Evolutionary conservation across 2,888 invertebrate species (phyloP).

Genomic region (Furcula furcula): DNA sequence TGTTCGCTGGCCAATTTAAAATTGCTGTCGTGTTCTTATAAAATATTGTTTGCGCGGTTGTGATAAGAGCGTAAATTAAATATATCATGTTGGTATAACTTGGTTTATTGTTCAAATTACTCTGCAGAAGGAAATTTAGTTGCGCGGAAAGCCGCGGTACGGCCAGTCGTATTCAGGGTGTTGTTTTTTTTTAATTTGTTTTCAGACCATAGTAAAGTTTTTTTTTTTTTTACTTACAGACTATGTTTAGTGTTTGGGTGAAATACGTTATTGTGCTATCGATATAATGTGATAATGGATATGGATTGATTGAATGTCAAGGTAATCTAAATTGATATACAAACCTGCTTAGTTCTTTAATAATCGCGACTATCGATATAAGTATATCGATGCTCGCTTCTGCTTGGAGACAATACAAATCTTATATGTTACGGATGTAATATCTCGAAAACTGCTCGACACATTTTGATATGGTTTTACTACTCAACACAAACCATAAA

Average conservation of each 20-base stretch:
- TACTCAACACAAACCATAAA: no score
- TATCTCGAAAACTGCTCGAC: no score
- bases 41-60: constrained; percentile 4
- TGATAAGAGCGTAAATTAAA: constrained; percentile 4
- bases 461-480: no score
- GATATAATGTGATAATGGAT: not conserved
- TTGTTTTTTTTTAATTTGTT: not conserved
- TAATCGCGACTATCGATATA: no score
- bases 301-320: constrained; percentile 7
- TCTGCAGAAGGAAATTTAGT: constrained; percentile 36
- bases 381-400: no score
- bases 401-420: no score
- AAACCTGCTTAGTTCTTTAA: no score
- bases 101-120: constrained; percentile 9
- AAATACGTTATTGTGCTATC: not conserved
- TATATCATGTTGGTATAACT: constrained; percentile 3
- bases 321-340: no score
- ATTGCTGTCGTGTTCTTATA: constrained; percentile 7
- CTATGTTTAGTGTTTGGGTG: not conserved
- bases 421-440: no score
- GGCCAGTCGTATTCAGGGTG: constrained; percentile 22
- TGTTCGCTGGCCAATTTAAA: constrained; percentile 5
- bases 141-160: constrained; percentile 58
- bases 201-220: no score
- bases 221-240: not conserved